A percentile compares a stretch with the other conserved stretches of the same genome.
Conservation (phyloP, 2,797 vertebrate species). For the Smutsia gigantea region DNA sequence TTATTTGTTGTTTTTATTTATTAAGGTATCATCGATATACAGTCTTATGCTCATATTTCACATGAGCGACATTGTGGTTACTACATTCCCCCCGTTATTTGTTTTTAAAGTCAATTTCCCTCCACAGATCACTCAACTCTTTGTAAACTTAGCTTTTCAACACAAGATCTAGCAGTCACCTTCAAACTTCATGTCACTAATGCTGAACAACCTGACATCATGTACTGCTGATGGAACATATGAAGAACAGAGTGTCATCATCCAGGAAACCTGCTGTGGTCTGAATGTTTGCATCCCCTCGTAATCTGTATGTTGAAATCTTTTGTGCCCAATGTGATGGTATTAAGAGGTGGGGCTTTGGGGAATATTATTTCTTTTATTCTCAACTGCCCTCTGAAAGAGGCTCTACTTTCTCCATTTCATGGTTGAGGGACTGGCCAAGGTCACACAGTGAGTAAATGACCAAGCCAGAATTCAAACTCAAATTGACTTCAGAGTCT, state of each 20-base stretch:
- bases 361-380: background rate
- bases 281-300: background rate
- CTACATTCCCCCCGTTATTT: background rate
- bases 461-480: background rate
- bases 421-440: background rate
- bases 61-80: too few relatives aligned
- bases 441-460: background rate
- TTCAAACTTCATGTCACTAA: background rate
- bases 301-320: background rate
- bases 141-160: background rate
- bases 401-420: background rate
- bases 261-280: background rate
- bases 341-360: background rate
- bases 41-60: too few relatives aligned
- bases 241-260: background rate
- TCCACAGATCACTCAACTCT: background rate
- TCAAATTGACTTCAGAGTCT: background rate
- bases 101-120: background rate
- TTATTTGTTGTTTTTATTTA: background rate
- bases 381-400: background rate
- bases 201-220: background rate
- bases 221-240: background rate
- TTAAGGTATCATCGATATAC: too few relatives aligned
- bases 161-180: background rate
- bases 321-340: background rate